These are phyloP conservation scores for Ricordea florida DNA, from an alignment of 92 coral and sea anemone species.

Conservation along the genomic window DNA sequence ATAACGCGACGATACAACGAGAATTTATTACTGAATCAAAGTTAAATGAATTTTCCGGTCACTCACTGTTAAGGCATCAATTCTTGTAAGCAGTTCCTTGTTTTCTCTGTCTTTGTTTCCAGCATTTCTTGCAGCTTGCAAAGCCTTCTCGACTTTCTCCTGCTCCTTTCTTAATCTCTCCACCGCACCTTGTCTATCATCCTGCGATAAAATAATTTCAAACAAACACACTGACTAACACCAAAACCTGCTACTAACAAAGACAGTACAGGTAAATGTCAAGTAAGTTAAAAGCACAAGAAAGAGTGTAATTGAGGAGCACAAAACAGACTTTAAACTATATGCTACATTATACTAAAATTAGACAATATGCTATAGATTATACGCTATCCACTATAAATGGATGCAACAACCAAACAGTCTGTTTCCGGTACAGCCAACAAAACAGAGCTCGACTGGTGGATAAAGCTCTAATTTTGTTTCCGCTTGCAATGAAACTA, in stretches of 20 bases:
- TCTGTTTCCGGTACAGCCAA: too few species aligned
- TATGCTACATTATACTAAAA: too few species aligned
- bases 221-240: neutral
- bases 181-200: slow-evolving; percentile 86
- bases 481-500: too few species aligned
- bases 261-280: neutral
- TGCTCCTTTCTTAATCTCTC: slow-evolving; percentile 83
- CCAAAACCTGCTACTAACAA: neutral
- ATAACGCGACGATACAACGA: too few species aligned
- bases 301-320: neutral
- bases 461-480: too few species aligned
- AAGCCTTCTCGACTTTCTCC: slow-evolving; percentile 80
- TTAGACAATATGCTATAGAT: too few species aligned
- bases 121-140: slow-evolving; percentile 84
- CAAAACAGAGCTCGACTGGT: too few species aligned
- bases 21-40: too few species aligned
- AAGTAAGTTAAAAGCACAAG: neutral
- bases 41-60: too few species aligned
- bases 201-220: slow-evolving; percentile 55
- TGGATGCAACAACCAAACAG: too few species aligned
- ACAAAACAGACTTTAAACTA: too few species aligned
- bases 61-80: slow-evolving; percentile 76
- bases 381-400: too few species aligned
- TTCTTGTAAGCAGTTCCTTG: slow-evolving; percentile 78
- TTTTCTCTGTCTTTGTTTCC: slow-evolving; percentile 76